Percentiles rank a stretch among this genome's conserved stretches.
These are phyloP conservation scores for Rhagophthalmus giganteus DNA, from an alignment of 2,888 invertebrate genomes.

Conservation along the genomic window DNA sequence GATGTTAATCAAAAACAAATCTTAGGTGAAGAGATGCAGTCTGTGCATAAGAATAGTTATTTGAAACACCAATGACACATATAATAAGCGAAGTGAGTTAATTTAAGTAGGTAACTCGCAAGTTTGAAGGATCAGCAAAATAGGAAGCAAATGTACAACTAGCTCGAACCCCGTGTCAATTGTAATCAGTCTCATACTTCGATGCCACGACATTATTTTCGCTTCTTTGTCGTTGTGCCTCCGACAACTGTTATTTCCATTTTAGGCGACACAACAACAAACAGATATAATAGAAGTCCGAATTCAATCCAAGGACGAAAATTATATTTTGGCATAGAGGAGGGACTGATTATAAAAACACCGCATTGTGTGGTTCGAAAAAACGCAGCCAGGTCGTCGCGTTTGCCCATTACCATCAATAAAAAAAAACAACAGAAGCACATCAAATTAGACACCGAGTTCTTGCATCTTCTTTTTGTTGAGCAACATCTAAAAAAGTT, in stretches of 20 bases:
- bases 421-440: conserved; percentile 30
- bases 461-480: conserved; percentile 42
- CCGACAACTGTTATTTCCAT: too few species aligned
- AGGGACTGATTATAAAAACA: conserved; percentile 51
- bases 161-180: conserved; percentile 52
- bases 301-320: not conserved
- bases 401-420: conserved; percentile 55
- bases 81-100: conserved; percentile 25
- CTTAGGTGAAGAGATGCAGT: conserved; percentile 16
- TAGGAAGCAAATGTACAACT: conserved; percentile 55
- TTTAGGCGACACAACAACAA: not conserved
- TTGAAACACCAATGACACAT: conserved; percentile 15
- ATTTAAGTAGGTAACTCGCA: conserved; percentile 10
- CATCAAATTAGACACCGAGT: conserved; percentile 33
- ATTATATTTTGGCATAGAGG: conserved; percentile 8
- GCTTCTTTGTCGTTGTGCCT: not conserved
- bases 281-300: not conserved
- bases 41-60: conserved; percentile 19
- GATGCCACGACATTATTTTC: conserved; percentile 7
- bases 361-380: conserved; percentile 45
- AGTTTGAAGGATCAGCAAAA: conserved; percentile 36
- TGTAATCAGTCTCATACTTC: conserved; percentile 46
- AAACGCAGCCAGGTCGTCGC: conserved; percentile 54
- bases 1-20: conserved; percentile 23
- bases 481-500: conserved; percentile 52